Base-by-base conservation (phyloP, 2,797 vertebrate genomes). In the Parauchenoglanis ngamensis region DNA sequence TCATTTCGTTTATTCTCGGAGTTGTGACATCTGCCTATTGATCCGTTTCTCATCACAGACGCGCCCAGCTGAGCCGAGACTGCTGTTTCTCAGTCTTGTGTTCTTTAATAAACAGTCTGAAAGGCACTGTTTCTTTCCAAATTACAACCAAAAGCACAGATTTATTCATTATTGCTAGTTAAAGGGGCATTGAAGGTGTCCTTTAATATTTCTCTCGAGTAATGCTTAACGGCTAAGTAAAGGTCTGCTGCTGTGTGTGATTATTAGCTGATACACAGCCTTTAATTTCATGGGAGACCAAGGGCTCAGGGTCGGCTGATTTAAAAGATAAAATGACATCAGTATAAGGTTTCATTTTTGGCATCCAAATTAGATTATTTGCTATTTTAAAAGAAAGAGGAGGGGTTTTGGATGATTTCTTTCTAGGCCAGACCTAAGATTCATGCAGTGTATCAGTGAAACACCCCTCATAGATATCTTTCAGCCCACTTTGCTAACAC, bases 31-130 rank as follows among this genome's bases (percentile, higher is more conserved):
- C 77, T 59, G 59, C 59, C 23, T 12, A 19, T 63, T 31, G 46
- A 46, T 46, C 13, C 11, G 21, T 85, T 61, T 84, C 63, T 10
- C 75, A 57, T 61, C 23, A 68, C 46, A 3, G 40, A 44, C 8
- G 0, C 57, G 52, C n/a, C 40, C 40, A 75, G 31, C 40, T 59
- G 57, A 63, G 44, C 54, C 44, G 70, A 75, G 21, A 40, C 28
- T 40, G 46, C 44, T 0, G 35, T 46, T 61, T 61, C 35, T 82
- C n/a, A n/a, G 25, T 21, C 46, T 21, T 52, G 23, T 44, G 44
- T 85, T 85, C 17, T 28, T 40, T 57, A 85, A 54, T 65, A 21
- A 85, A 28, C 46, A 25, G 31, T 65, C 57, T 78, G 44, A 85
- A 77, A 23, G 17, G 28, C 44, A 52, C 23, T 7, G 35, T 40